A percentile compares a stretch with the other conserved stretches of the same genome.
phyloP scores from a whole-genome alignment of 2,888 invertebrate species.

The Drosophila stalkeri region DNA sequence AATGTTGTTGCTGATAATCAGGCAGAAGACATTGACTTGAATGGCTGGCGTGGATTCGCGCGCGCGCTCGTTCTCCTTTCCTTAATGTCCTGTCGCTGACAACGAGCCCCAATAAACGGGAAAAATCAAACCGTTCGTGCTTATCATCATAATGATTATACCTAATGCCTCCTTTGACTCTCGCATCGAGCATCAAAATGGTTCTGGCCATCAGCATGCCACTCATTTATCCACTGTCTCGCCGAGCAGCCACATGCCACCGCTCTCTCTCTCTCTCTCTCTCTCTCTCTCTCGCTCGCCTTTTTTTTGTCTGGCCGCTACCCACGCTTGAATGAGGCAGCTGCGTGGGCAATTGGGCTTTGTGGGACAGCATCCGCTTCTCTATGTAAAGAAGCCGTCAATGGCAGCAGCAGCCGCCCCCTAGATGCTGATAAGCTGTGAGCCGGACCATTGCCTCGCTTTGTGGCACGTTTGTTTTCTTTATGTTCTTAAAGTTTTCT shows the following conservation, averaged over 20 bases:
- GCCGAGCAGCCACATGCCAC: neutral
- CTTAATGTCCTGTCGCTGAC: constrained; percentile 65
- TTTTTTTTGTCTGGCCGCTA: constrained; percentile 55
- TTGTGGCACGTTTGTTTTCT: constrained; percentile 65
- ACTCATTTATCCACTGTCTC: constrained; percentile 24
- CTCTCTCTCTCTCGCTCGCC: constrained; percentile 8
- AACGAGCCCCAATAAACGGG: constrained; percentile 62
- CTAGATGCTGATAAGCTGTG: constrained; percentile 71
- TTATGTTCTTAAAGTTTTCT: constrained; percentile 44
- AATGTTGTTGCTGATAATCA: constrained; percentile 10
- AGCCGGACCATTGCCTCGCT: constrained; percentile 56
- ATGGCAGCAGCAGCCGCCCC: constrained; percentile 62
- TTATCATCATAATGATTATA: constrained; percentile 79
- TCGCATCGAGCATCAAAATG: constrained; percentile 43
- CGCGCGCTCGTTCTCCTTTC: neutral
- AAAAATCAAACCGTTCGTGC: constrained; percentile 76
- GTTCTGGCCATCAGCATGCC: constrained; percentile 41
- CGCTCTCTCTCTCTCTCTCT: neutral
- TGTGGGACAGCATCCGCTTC: constrained; percentile 10
- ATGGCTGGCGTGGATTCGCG: neutral
- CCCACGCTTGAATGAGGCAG: constrained; percentile 37
- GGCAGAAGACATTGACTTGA: constrained; percentile 32
- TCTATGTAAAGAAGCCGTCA: constrained; percentile 61
- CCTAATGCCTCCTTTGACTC: constrained; percentile 59
- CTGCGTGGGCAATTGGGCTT: constrained; percentile 23